phyloP scores from a whole-genome alignment of 2,888 invertebrate genomes.

The Perizoma flavofasciatum region DNA sequence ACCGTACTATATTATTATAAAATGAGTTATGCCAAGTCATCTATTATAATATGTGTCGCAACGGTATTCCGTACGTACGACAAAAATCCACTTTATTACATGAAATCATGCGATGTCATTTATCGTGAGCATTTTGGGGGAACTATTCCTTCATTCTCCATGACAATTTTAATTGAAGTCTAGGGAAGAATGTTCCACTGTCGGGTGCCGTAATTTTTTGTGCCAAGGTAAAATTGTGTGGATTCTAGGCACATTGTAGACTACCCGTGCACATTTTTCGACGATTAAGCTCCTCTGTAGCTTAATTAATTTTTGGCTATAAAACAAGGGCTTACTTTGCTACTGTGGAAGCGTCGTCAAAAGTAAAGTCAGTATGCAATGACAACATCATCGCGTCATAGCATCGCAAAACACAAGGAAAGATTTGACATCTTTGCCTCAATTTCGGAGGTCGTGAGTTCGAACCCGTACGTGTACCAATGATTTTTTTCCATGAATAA shows the following conservation, averaged over 20 bases:
- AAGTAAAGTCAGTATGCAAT: no score
- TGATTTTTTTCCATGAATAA: no score
- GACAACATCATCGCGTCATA: no score
- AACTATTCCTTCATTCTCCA: conserved; percentile 39
- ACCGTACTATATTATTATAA: conserved; percentile 6
- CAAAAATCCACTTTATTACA: conserved; percentile 43
- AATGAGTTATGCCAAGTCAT: conserved; percentile 46
- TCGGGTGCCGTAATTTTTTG: conserved; percentile 35
- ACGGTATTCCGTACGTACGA: conserved; percentile 23
- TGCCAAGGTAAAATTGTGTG: conserved; percentile 34
- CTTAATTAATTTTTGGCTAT: conserved; percentile 34
- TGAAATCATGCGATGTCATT: conserved; percentile 49
- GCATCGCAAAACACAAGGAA: no score
- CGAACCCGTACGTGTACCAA: no score
- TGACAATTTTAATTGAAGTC: conserved; percentile 41
- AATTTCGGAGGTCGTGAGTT: no score
- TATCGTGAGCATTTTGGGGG: conserved; percentile 36
- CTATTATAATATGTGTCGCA: conserved; percentile 46
- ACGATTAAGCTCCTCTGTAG: conserved; percentile 30
- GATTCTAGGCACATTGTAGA: conserved; percentile 15
- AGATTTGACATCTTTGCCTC: no score
- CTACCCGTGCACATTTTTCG: conserved; percentile 16
- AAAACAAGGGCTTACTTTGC: no score
- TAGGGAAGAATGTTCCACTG: conserved; percentile 36
- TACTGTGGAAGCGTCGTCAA: no score